Conservation (phyloP, 1,140 invertebrate genomes). For the Goniozus legneri region DNA sequence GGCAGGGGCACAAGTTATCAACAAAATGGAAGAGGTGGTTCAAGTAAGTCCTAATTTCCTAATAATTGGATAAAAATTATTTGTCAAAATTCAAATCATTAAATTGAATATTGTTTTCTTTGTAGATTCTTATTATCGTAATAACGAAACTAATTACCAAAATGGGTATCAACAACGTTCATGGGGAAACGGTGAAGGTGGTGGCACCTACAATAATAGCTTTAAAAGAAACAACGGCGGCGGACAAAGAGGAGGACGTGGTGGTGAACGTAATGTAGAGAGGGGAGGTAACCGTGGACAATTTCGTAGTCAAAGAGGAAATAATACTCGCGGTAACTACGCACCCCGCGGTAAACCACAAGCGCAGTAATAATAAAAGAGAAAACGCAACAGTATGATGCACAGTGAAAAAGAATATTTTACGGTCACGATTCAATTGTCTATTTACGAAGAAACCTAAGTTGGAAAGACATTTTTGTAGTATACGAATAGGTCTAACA, state of each 20-base stretch:
- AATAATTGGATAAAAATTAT: slow-evolving; percentile 1
- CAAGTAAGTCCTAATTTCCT: slow-evolving; percentile 31
- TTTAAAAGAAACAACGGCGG: slow-evolving; percentile 35
- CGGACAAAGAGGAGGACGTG: slow-evolving; percentile 26
- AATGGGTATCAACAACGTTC: slow-evolving; percentile 47
- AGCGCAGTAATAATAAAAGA: slow-evolving; percentile 34
- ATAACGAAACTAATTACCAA: slow-evolving; percentile 43
- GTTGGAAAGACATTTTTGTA: too few species aligned
- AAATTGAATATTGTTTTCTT: slow-evolving; percentile 9
- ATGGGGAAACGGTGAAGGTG: slow-evolving; percentile 38
- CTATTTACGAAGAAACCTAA: slow-evolving; percentile 38
- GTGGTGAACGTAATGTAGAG: slow-evolving; percentile 31
- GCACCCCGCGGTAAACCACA: slow-evolving; percentile 40
- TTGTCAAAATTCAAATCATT: too few species aligned
- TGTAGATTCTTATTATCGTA: slow-evolving; percentile 46
- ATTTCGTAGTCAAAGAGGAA: slow-evolving; percentile 36
- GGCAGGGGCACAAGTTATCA: slow-evolving; percentile 41
- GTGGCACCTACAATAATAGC: slow-evolving; percentile 32
- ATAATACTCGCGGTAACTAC: slow-evolving; percentile 30
- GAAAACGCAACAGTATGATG: slow-evolving; percentile 20
- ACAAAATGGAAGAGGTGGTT: slow-evolving; percentile 46
- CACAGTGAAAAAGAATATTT: slow-evolving; percentile 28
- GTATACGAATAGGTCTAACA: too few species aligned
- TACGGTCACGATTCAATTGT: slow-evolving; percentile 30
- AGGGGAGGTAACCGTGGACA: slow-evolving; percentile 36